Conservation (phyloP, 30 jellyfish, hydroid and myxozoan species). For the Aurelia sp. region DNA sequence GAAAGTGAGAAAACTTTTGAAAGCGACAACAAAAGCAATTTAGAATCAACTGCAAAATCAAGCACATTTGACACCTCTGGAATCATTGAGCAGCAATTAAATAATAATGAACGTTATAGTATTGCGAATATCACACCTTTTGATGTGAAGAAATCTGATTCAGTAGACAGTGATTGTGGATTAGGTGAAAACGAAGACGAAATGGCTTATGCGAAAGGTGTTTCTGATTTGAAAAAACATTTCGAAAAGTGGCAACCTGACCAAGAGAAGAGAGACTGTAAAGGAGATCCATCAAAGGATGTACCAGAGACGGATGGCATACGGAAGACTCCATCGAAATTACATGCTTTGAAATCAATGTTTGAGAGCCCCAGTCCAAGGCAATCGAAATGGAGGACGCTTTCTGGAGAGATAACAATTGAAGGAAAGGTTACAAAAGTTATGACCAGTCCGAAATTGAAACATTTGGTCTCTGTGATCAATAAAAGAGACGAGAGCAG, state of each 20-base stretch:
- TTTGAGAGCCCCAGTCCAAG: background rate
- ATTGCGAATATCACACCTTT: background rate
- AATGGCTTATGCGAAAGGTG: conserved; percentile 52
- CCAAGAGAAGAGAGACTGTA: background rate
- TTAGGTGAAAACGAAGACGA: conserved; percentile 12
- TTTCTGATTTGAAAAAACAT: conserved; percentile 41
- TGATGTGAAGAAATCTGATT: too few species aligned
- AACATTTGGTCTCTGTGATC: background rate
- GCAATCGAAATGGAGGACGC: background rate
- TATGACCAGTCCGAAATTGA: background rate
- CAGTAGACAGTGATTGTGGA: too few species aligned
- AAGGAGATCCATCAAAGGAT: background rate
- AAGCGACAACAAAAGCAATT: too few species aligned
- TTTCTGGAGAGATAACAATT: background rate
- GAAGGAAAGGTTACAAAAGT: background rate
- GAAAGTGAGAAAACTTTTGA: too few species aligned
- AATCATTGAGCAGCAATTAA: background rate
- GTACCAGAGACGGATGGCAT: background rate
- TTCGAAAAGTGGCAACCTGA: conserved; percentile 39
- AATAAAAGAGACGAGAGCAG: background rate
- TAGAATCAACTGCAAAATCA: background rate
- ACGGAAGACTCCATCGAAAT: background rate
- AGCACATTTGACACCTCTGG: background rate
- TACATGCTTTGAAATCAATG: conserved; percentile 42
- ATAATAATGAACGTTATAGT: background rate